phyloP scores from a whole-genome alignment of 2,113 vertebrate species.

The Camelus bactrianus region DNA sequence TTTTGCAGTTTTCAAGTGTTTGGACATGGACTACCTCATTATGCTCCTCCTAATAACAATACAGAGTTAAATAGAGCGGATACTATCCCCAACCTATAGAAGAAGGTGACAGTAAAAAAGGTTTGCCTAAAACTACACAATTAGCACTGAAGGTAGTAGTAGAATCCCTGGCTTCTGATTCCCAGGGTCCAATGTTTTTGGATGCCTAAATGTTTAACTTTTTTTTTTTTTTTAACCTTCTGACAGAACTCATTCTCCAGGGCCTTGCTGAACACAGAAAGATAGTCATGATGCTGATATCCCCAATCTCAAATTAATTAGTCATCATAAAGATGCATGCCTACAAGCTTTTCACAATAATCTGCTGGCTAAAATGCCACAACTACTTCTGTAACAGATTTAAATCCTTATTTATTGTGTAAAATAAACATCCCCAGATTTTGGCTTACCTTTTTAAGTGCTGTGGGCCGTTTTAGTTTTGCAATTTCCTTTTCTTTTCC shows the following conservation, averaged over 20 bases:
- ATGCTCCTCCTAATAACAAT: not conserved
- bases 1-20: not conserved
- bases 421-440: constrained; percentile 37
- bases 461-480: constrained; percentile 97
- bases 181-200: not conserved
- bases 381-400: constrained; percentile 22
- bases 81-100: not conserved
- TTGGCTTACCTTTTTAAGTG: constrained; percentile 96
- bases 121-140: not conserved
- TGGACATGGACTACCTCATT: not conserved
- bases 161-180: constrained; percentile 20
- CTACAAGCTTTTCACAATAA: not conserved
- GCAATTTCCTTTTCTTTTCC: constrained; percentile 97
- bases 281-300: not conserved
- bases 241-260: not conserved
- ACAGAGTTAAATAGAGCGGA: not conserved
- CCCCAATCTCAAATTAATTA: not conserved
- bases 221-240: not conserved
- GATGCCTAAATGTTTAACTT: not conserved
- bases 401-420: not conserved
- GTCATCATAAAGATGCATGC: not conserved
- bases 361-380: not conserved
- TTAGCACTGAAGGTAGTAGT: not conserved
- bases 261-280: not conserved
- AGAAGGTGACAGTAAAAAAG: not conserved